Percentiles rank a stretch among this genome's conserved stretches.
These are phyloP conservation scores for Apis dorsata DNA, from an alignment of 1,140 invertebrate species.

Conservation along the genomic window DNA sequence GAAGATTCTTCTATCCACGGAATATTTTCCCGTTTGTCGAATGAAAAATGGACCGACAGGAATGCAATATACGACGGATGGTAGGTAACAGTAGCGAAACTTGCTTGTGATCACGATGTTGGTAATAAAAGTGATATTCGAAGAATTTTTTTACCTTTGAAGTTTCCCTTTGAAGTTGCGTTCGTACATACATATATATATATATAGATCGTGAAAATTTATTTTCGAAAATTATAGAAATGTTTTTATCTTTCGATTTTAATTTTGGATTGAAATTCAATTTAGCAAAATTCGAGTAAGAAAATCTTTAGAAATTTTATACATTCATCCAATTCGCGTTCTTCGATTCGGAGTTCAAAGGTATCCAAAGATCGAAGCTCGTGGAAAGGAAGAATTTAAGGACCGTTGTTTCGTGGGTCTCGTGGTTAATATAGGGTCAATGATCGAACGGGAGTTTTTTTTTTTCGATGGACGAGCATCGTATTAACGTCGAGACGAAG, in stretches of 20 bases:
- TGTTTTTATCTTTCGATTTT: too few relatives aligned
- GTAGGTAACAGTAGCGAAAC: conserved; percentile 6
- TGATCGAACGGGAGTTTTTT: not conserved
- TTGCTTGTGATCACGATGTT: not conserved
- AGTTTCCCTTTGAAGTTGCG: too few relatives aligned
- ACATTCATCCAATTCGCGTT: too few relatives aligned
- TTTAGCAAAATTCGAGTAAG: too few relatives aligned
- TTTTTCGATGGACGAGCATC: not conserved
- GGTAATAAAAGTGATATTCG: not conserved
- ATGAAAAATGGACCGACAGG: conserved; percentile 25
- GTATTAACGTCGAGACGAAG: conserved; percentile 1
- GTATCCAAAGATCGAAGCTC: too few relatives aligned
- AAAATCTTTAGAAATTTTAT: too few relatives aligned
- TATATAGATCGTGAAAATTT: too few relatives aligned
- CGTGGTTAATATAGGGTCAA: not conserved
- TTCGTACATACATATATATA: too few relatives aligned
- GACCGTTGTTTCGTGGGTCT: not conserved
- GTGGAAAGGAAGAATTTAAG: too few relatives aligned
- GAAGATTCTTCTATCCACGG: not conserved
- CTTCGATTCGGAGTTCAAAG: not conserved
- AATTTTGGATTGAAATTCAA: too few relatives aligned
- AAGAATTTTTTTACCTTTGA: conserved; percentile 10
- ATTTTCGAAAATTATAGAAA: too few relatives aligned
- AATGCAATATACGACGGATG: conserved; percentile 37
- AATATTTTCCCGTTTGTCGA: conserved; percentile 14